These are phyloP conservation scores for Eupithecia subfuscata DNA, from an alignment of 2,888 invertebrate genomes.

Conservation along the genomic window DNA sequence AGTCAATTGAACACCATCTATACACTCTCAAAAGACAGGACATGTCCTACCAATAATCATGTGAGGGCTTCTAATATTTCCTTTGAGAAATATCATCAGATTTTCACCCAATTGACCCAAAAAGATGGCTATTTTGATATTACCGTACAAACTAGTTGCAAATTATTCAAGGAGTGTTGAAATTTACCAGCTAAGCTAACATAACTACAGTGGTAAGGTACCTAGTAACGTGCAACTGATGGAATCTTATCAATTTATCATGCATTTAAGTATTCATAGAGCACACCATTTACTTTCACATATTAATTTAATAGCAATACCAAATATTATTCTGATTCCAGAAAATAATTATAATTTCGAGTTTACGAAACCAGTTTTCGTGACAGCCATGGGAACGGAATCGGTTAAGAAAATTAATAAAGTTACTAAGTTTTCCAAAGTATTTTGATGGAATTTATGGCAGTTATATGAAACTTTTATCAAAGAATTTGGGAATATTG, in stretches of 20 bases:
- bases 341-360: constrained; percentile 13
- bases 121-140: background rate
- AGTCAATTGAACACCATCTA: background rate
- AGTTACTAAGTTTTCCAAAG: constrained; percentile 8
- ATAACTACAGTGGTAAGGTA: background rate
- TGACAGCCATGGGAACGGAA: constrained; percentile 26
- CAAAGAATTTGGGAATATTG: constrained; percentile 1
- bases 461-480: background rate
- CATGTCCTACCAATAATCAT: background rate
- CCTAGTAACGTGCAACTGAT: background rate
- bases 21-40: background rate
- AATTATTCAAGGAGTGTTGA: constrained; percentile 1
- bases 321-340: constrained; percentile 7
- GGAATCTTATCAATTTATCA: background rate
- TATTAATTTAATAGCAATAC: background rate
- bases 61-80: background rate
- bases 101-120: background rate
- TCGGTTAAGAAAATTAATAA: constrained; percentile 15
- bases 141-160: background rate
- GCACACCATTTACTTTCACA: background rate
- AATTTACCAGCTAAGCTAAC: background rate
- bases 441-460: constrained; percentile 18
- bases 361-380: constrained; percentile 18
- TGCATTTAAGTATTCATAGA: background rate
- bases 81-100: background rate